A percentile compares a stretch with the other conserved stretches of the same genome.
These are phyloP conservation scores for Crotalus tigris DNA, from an alignment of 2,113 vertebrate species.

Conservation along the genomic window DNA sequence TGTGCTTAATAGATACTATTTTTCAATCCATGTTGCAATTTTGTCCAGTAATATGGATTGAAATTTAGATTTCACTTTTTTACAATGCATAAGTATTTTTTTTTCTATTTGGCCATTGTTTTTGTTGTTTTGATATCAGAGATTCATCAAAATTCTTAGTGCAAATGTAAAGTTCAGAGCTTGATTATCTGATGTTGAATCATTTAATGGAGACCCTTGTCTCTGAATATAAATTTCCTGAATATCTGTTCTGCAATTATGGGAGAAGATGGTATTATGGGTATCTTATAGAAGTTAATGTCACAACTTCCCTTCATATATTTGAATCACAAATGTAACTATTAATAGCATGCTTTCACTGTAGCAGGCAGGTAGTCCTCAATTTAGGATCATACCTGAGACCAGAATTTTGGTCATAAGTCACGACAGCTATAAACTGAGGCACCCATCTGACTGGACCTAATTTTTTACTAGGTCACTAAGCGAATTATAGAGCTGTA, in stretches of 20 bases:
- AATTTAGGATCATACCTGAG: no score
- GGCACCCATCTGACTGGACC: no score
- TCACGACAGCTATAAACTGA: no score
- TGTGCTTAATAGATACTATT: neutral
- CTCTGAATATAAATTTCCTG: neutral
- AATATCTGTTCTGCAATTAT: neutral
- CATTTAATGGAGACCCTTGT: neutral
- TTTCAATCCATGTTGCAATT: neutral
- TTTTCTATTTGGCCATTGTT: neutral
- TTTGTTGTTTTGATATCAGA: neutral
- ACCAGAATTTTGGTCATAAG: no score
- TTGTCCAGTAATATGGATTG: neutral
- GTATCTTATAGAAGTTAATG: neutral
- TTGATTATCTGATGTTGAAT: neutral
- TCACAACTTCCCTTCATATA: neutral
- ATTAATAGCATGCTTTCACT: neutral
- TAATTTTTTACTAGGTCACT: no score
- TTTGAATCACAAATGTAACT: neutral
- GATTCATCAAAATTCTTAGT: neutral
- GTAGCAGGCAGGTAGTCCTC: neutral
- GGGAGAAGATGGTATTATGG: neutral
- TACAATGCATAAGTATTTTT: neutral
- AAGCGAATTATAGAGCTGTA: no score
- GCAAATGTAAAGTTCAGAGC: neutral
- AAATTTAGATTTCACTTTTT: neutral